phyloP scores from a whole-genome alignment of 2,797 vertebrate genomes.

The Calcarius lapponicus region DNA sequence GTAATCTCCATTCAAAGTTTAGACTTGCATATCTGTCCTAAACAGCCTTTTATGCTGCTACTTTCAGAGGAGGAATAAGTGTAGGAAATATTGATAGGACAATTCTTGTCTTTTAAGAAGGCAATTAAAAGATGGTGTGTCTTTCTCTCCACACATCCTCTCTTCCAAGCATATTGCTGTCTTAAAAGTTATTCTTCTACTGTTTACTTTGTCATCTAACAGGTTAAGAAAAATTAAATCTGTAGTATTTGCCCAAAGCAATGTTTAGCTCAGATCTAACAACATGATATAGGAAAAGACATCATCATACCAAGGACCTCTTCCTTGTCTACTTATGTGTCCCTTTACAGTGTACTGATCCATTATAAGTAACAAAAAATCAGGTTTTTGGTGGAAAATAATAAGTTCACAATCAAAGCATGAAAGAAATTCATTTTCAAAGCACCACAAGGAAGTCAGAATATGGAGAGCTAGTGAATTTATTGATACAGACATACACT shows the following conservation, averaged over 20 bases:
- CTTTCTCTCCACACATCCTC: neutral
- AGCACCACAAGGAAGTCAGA: neutral
- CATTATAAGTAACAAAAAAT: neutral
- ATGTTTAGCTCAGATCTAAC: neutral
- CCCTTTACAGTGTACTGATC: neutral
- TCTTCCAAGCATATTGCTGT: neutral
- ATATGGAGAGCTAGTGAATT: neutral
- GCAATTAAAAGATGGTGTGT: rapidly evolving
- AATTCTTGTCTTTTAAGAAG: neutral
- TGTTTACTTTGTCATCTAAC: neutral
- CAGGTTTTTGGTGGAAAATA: neutral
- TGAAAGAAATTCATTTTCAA: neutral
- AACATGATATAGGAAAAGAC: neutral
- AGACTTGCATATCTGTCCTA: neutral
- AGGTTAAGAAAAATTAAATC: neutral
- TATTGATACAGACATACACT: neutral
- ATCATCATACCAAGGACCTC: neutral
- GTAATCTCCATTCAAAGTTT: neutral
- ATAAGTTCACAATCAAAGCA: neutral
- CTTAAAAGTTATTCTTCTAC: neutral
- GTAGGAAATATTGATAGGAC: neutral
- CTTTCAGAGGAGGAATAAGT: neutral
- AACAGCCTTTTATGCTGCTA: neutral
- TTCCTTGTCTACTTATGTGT: neutral
- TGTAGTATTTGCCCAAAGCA: neutral